Base-by-base conservation (phyloP, 2,113 vertebrate genomes). In the Nettapus auritus region DNA sequence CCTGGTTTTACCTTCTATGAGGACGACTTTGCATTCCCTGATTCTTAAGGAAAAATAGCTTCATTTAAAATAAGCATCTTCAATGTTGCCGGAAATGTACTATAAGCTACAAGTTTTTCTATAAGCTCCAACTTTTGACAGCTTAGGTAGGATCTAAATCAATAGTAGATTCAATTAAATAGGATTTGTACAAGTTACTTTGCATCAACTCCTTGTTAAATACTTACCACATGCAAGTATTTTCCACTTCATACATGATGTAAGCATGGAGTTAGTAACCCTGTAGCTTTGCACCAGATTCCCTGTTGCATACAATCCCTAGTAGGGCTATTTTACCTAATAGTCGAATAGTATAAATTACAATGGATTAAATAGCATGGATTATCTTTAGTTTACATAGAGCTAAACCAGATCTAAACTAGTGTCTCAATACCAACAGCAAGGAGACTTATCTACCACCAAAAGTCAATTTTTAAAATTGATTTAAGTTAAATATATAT, bases 1-100 rank as follows among this genome's bases (percentile, higher is more conserved):
- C 96, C 99, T 98, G 55, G 99, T 99, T 98, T 98, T 99, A 91
- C 98, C 99, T 97, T 99, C 99, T 90, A 99, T 99, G 82, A 99
- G 97, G 46, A 99, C 98, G 22, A 99, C 98, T 98, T 98, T 99
- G 97, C 99, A 99, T 86, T 99, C 99, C 95, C 99, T 98, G 94
- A 99, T 99, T 97, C 99, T 99, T 97, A 84, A 96, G 50, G 83
- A 53, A 93, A 86, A 96, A 97, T 4, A 95, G 63, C 6, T 40
- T 48, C 36, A 16, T 82, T 93, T 75, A 97, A 94, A 89, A 95
- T 29, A 71, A 67, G 28, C 8, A 10, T 48, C 56, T 55, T 42
- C 22, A 56, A 59, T 7, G 25, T 13, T 29, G 21, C 44, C 46
- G 11, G 21, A 40, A 34, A 69, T 52, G 53, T 26, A 48, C 34